Conservation (phyloP, 1,140 invertebrate species). For the Adoxophyes honmai region DNA sequence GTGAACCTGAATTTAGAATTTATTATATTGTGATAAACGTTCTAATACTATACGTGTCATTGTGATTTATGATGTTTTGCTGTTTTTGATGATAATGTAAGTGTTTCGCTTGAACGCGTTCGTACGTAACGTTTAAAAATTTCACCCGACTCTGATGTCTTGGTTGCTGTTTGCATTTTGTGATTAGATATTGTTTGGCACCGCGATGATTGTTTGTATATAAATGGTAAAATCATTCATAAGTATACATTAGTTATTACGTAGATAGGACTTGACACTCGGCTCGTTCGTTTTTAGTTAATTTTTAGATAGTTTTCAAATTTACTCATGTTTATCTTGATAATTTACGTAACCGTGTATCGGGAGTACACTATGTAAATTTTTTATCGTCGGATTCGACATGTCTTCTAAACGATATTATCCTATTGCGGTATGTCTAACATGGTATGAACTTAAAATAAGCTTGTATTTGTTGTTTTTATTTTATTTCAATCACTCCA, state of each 20-base stretch:
- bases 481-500: no score
- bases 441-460: no score
- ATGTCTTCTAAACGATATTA: no score
- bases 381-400: no score
- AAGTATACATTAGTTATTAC: constrained; percentile 6
- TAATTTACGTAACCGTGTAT: no score
- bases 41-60: not conserved
- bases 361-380: no score
- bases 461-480: no score
- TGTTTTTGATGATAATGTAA: not conserved
- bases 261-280: not conserved
- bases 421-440: no score
- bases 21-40: constrained; percentile 12
- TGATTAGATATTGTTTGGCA: not conserved
- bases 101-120: not conserved
- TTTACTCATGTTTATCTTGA: not conserved
- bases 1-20: constrained; percentile 2
- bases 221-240: not conserved
- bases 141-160: no score
- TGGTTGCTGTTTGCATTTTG: no score
- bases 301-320: constrained; percentile 13
- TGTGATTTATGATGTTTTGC: constrained; percentile 9
- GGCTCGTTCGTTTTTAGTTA: not conserved
- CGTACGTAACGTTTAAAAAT: not conserved
- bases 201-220: constrained; percentile 3